These are phyloP conservation scores for Odobenus rosmarus DNA, from an alignment of 2,113 vertebrate genomes.

Conservation along the genomic window DNA sequence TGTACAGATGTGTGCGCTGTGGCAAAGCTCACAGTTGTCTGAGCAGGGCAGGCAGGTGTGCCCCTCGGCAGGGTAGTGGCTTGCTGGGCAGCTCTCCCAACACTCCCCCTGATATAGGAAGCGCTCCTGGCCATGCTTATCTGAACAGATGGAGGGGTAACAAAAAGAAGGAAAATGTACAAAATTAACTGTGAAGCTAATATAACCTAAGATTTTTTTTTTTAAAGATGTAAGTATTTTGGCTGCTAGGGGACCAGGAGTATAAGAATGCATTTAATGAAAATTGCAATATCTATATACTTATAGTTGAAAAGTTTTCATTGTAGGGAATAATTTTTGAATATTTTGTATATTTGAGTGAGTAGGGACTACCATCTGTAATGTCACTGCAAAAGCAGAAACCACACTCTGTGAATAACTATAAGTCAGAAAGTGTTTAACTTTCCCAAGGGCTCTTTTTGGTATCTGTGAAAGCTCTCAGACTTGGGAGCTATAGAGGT, in stretches of 20 bases:
- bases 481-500: background rate
- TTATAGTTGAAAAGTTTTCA: constrained; percentile 35
- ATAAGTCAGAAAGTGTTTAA: background rate
- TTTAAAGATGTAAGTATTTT: constrained; percentile 26
- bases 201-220: background rate
- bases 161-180: background rate
- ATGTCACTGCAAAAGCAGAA: background rate
- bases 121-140: constrained; percentile 82
- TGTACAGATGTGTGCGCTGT: constrained; percentile 82
- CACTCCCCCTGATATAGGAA: constrained; percentile 90
- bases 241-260: background rate
- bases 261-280: constrained; percentile 53
- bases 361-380: background rate
- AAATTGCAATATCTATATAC: constrained; percentile 45
- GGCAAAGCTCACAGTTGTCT: constrained; percentile 88
- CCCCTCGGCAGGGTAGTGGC: constrained; percentile 81
- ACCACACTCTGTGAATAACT: background rate
- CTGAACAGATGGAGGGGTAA: constrained; percentile 79
- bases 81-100: constrained; percentile 87
- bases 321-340: constrained; percentile 45
- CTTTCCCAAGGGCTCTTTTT: constrained; percentile 1
- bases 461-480: background rate
- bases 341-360: constrained; percentile 10
- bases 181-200: constrained; percentile 26
- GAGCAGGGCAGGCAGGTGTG: constrained; percentile 88